A percentile compares a stretch with the other conserved stretches of the same genome.
Conservation (phyloP, 1,140 invertebrate genomes). For the Orius insidiosus region DNA sequence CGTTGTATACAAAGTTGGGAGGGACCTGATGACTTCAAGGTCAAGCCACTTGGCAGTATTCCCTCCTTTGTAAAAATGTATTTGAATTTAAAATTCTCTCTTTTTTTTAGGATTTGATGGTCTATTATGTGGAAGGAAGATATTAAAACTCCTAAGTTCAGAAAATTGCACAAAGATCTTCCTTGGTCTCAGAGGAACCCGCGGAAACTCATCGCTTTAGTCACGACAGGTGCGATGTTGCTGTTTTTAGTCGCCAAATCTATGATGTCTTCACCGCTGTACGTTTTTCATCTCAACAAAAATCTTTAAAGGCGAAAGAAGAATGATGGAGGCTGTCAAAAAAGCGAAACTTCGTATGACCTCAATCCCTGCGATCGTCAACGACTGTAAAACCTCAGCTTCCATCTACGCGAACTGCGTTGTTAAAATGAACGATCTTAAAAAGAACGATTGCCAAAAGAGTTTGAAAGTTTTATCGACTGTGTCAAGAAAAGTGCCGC, state of each 20-base stretch:
- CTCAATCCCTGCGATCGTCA: constrained; percentile 52
- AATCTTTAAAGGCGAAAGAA: constrained; percentile 5
- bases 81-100: no score
- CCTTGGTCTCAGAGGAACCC: constrained; percentile 29
- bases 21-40: no score
- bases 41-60: no score
- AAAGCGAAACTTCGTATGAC: constrained; percentile 50
- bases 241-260: constrained; percentile 49
- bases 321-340: constrained; percentile 55
- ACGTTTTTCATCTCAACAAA: constrained; percentile 17
- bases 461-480: constrained; percentile 53
- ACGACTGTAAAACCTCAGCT: constrained; percentile 48
- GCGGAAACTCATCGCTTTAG: constrained; percentile 29
- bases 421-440: constrained; percentile 40
- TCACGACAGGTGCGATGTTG: constrained; percentile 28
- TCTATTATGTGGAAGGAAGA: constrained; percentile 9
- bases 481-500: constrained; percentile 50
- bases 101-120: no score
- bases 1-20: no score
- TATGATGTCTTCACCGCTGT: constrained; percentile 36
- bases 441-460: constrained; percentile 52
- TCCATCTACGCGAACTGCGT: constrained; percentile 59
- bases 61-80: no score
- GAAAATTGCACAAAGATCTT: constrained; percentile 13
- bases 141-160: background rate